A percentile compares a stretch with the other conserved stretches of the same genome.
These are phyloP conservation scores for Monochamus saltuarius DNA, from an alignment of 1,140 invertebrate species.

Conservation along the genomic window DNA sequence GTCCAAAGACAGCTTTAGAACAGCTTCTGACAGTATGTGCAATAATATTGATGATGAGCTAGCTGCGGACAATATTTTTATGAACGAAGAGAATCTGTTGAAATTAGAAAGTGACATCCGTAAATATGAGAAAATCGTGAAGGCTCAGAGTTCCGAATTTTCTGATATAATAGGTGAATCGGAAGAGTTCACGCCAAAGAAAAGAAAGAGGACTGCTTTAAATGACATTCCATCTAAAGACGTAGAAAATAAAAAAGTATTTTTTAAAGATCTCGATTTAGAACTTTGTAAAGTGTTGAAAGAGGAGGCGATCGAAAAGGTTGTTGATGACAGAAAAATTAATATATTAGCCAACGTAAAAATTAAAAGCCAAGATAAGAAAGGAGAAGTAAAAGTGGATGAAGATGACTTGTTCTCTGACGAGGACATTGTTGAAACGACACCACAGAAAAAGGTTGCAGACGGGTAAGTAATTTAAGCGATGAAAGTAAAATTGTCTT, in stretches of 20 bases:
- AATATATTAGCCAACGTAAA: constrained; percentile 34
- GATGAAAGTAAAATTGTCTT: no score
- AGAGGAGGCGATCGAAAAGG: no score
- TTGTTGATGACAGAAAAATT: constrained; percentile 5
- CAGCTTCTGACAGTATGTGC: no score
- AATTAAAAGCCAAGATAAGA: constrained; percentile 12
- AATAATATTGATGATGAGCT: no score
- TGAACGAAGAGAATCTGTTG: constrained; percentile 14
- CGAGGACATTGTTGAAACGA: constrained; percentile 39
- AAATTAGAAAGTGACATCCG: constrained; percentile 25
- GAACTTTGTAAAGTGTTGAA: no score
- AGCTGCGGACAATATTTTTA: neutral
- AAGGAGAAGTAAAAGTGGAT: constrained; percentile 1
- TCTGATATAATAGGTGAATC: constrained; percentile 21
- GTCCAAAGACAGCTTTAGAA: no score
- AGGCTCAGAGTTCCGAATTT: neutral
- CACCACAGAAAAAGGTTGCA: constrained; percentile 36
- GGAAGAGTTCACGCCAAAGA: constrained; percentile 15
- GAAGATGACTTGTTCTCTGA: constrained; percentile 36
- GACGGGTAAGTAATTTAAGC: neutral
- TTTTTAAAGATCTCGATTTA: no score
- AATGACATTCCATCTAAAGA: no score
- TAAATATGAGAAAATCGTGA: neutral
- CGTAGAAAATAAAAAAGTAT: no score
- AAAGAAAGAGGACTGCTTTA: neutral